Conservation (phyloP, 2,113 vertebrate species). For the Mastomys coucha region DNA sequence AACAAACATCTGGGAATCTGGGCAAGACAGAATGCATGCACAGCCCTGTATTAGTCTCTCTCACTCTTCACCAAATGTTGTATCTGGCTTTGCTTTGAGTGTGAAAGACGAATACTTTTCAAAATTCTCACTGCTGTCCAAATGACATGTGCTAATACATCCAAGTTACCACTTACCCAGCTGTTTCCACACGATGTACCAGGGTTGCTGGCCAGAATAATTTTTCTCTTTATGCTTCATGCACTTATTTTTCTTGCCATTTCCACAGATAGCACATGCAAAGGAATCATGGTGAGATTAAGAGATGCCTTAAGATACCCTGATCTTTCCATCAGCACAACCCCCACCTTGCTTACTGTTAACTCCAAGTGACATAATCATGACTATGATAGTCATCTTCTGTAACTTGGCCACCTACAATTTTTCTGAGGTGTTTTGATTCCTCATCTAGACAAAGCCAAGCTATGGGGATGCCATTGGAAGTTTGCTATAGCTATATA, state of each 20-base stretch:
- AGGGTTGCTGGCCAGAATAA: not conserved
- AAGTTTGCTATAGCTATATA: not conserved
- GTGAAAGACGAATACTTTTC: constrained; percentile 25
- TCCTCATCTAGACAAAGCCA: not conserved
- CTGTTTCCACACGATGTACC: constrained; percentile 40
- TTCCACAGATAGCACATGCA: constrained; percentile 27
- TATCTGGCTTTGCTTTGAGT: constrained; percentile 47
- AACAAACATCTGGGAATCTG: not conserved
- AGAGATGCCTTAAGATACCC: not conserved
- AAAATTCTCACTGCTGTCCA: constrained; percentile 7
- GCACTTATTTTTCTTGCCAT: constrained; percentile 34
- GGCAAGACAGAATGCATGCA: not conserved
- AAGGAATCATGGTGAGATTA: not conserved
- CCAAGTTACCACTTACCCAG: constrained; percentile 34
- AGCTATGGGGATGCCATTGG: not conserved
- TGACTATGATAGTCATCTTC: not conserved
- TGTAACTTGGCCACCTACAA: not conserved
- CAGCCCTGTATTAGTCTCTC: not conserved
- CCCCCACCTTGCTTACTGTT: not conserved
- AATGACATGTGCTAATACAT: constrained; percentile 44
- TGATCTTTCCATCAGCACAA: not conserved
- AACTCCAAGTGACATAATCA: not conserved
- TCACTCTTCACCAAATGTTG: not conserved
- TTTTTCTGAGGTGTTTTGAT: not conserved
- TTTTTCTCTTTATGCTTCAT: not conserved